These are phyloP conservation scores for Sylvilagus bachmani DNA, from an alignment of 2,113 vertebrate species.

Conservation along the genomic window DNA sequence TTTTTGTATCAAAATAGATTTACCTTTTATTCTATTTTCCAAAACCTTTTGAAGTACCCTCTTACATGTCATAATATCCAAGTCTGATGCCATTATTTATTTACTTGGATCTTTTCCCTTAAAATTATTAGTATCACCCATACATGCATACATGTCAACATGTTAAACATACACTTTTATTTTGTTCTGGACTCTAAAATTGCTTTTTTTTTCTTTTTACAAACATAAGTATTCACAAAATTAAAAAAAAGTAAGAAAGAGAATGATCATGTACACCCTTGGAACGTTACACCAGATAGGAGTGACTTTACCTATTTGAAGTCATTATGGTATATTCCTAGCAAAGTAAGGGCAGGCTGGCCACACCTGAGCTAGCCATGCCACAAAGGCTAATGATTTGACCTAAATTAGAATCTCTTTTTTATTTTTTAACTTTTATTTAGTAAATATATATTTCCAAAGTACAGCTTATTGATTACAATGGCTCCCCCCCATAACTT, in stretches of 20 bases:
- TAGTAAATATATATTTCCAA: no score
- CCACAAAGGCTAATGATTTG: not conserved
- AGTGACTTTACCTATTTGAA: not conserved
- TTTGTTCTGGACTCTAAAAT: constrained; percentile 84
- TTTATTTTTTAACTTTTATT: no score
- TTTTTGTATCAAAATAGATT: no score
- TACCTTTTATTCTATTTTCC: no score
- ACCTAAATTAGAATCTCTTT: not conserved
- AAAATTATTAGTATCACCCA: not conserved
- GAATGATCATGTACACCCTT: not conserved
- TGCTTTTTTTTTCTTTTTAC: no score
- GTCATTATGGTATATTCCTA: not conserved
- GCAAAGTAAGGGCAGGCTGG: not conserved
- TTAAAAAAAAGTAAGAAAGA: not conserved
- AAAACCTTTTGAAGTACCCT: no score
- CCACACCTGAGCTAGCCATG: no score
- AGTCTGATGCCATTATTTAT: not conserved
- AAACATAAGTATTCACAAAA: not conserved
- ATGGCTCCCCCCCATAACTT: no score
- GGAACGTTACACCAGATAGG: not conserved
- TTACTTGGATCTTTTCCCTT: not conserved
- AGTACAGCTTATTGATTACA: no score
- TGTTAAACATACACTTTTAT: constrained; percentile 90
- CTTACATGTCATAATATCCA: not conserved
- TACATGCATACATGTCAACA: constrained; percentile 84